Percentiles rank a stretch among this genome's conserved stretches.
Evolutionary conservation across 2,888 invertebrate species (phyloP).

Genomic region (Ormyrus nitidulus): DNA sequence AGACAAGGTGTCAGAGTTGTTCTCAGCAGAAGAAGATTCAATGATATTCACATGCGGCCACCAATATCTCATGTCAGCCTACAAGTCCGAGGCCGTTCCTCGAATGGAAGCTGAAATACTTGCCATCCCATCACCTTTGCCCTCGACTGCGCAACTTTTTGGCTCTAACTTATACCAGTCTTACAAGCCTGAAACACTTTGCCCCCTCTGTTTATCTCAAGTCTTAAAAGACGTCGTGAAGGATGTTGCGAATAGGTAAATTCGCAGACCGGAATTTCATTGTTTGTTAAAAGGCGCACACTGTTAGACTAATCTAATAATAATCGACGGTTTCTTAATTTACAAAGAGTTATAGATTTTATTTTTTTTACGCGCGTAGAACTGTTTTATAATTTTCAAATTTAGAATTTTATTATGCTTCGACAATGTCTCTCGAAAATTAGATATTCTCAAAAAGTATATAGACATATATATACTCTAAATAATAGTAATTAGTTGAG

Average conservation of each 20-base stretch:
- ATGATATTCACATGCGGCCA: slow-evolving; percentile 74
- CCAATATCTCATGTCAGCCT: slow-evolving; percentile 69
- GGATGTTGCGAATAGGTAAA: slow-evolving; percentile 55
- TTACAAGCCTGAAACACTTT: slow-evolving; percentile 69
- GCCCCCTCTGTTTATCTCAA: slow-evolving; percentile 70
- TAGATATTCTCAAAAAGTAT: no score
- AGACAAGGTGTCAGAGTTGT: slow-evolving; percentile 65
- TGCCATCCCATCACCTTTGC: slow-evolving; percentile 67
- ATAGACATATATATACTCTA: no score
- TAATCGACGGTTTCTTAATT: not conserved
- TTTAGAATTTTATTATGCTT: no score
- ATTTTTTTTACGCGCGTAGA: no score
- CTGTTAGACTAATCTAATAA: no score
- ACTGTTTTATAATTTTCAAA: slow-evolving; percentile 39
- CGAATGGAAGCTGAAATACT: slow-evolving; percentile 72
- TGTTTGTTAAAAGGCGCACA: no score
- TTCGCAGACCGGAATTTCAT: not conserved
- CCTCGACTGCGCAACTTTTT: slow-evolving; percentile 71
- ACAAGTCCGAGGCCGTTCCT: slow-evolving; percentile 69
- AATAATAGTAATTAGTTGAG: no score
- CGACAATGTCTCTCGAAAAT: no score
- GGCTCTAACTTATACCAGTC: slow-evolving; percentile 65
- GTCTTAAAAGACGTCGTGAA: slow-evolving; percentile 66
- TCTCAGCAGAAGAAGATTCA: slow-evolving; percentile 69
- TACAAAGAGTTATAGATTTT: no score